Evolutionary conservation across 2,113 vertebrate species (phyloP).

Genomic region (Dicrurus megarhynchus): DNA sequence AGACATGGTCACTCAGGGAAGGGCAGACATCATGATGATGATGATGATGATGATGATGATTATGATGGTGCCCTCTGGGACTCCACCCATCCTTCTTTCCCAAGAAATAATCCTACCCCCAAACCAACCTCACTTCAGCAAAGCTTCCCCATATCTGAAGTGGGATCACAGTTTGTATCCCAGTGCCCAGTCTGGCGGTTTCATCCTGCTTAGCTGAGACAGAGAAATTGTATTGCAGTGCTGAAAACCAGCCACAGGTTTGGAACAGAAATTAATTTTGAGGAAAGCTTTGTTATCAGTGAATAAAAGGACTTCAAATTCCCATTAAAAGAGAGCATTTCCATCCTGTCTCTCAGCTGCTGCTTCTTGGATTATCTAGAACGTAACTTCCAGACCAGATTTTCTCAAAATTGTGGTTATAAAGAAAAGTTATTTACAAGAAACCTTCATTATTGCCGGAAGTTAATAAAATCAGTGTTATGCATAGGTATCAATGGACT

Average conservation of each 20-base stretch:
- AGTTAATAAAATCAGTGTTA: background rate
- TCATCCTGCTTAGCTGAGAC: background rate
- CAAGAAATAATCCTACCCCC: background rate
- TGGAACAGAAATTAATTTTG: background rate
- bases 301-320: background rate
- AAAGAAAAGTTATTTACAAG: background rate
- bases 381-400: background rate
- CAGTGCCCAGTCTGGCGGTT: background rate
- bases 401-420: background rate
- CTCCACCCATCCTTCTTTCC: background rate
- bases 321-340: background rate
- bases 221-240: background rate
- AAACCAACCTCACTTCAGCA: background rate
- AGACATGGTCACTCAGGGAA: accelerated
- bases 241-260: background rate
- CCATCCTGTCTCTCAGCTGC: background rate
- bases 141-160: background rate
- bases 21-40: background rate
- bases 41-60: accelerated
- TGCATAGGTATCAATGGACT: background rate
- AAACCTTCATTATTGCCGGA: background rate
- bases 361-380: background rate
- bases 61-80: accelerated
- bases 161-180: background rate
- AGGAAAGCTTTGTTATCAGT: background rate